These are phyloP conservation scores for Phenacoccus solenopsis DNA, from an alignment of 1,140 invertebrate species.

Conservation along the genomic window DNA sequence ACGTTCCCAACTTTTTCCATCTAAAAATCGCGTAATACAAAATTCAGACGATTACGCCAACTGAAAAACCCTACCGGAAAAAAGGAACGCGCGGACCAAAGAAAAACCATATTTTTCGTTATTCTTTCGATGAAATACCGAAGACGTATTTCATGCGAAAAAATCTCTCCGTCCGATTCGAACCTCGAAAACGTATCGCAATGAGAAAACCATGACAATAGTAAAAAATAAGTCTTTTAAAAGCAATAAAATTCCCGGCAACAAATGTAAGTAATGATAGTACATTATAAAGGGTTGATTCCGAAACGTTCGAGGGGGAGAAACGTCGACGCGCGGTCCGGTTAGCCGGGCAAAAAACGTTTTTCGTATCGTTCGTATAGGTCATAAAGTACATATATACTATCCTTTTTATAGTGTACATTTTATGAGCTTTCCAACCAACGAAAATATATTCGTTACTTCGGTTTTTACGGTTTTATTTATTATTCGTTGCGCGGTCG, in stretches of 20 bases:
- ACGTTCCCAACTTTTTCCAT: no score
- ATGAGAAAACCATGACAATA: slow-evolving; percentile 2
- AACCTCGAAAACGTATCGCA: not conserved
- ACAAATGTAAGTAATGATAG: slow-evolving; percentile 2
- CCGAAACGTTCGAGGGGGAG: not conserved
- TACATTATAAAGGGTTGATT: not conserved
- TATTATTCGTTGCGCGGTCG: not conserved
- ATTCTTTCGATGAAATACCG: no score
- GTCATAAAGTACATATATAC: not conserved
- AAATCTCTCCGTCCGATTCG: no score
- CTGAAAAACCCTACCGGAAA: no score
- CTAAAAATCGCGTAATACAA: no score
- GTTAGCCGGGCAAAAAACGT: not conserved
- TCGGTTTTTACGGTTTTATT: not conserved
- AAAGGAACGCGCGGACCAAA: no score
- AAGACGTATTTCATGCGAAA: no score
- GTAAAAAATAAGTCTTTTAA: slow-evolving; percentile 3
- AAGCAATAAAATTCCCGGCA: not conserved
- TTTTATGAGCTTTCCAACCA: not conserved
- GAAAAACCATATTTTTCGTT: no score
- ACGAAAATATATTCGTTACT: not conserved
- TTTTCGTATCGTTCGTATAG: not conserved
- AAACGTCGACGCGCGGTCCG: no score
- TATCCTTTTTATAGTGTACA: not conserved
- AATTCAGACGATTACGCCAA: no score